Percentiles rank a stretch among this genome's conserved stretches.
Evolutionary conservation across 2,888 invertebrate species (phyloP).

Genomic region (Linyphia triangularis): DNA sequence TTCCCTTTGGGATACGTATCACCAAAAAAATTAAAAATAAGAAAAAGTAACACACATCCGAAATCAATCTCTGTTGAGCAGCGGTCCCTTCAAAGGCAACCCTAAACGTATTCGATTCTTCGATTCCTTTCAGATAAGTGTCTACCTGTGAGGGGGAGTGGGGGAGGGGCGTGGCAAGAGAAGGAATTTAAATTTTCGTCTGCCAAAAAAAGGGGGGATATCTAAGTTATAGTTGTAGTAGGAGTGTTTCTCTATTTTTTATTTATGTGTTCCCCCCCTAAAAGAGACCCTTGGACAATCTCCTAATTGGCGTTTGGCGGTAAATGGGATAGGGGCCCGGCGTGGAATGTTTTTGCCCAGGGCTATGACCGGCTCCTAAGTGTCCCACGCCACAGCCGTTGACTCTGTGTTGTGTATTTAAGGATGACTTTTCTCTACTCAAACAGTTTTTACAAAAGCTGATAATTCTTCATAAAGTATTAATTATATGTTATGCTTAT

Average conservation of each 20-base stretch:
- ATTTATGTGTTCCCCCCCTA: conserved; percentile 14
- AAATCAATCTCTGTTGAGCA: neutral
- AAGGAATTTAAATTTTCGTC: conserved; percentile 72
- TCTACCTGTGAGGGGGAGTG: neutral
- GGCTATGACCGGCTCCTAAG: conserved; percentile 20
- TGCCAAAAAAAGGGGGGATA: conserved; percentile 51
- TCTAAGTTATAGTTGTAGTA: conserved; percentile 67
- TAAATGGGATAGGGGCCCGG: neutral
- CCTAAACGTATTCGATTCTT: conserved; percentile 14
- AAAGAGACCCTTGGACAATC: conserved; percentile 54
- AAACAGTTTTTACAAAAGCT: too few relatives aligned
- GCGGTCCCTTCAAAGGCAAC: neutral
- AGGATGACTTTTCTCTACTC: neutral
- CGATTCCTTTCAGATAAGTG: neutral
- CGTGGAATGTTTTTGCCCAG: conserved; percentile 51
- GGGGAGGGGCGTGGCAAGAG: conserved; percentile 53
- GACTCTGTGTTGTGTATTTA: neutral
- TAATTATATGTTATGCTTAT: too few relatives aligned
- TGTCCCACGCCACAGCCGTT: neutral
- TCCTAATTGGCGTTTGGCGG: conserved; percentile 54
- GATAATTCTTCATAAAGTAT: too few relatives aligned
- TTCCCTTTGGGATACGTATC: too few relatives aligned
- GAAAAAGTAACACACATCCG: neutral
- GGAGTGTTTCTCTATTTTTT: conserved; percentile 52
- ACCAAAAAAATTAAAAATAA: too few relatives aligned